Conservation (phyloP, 2,113 vertebrate genomes). For the Cettia cetti region DNA sequence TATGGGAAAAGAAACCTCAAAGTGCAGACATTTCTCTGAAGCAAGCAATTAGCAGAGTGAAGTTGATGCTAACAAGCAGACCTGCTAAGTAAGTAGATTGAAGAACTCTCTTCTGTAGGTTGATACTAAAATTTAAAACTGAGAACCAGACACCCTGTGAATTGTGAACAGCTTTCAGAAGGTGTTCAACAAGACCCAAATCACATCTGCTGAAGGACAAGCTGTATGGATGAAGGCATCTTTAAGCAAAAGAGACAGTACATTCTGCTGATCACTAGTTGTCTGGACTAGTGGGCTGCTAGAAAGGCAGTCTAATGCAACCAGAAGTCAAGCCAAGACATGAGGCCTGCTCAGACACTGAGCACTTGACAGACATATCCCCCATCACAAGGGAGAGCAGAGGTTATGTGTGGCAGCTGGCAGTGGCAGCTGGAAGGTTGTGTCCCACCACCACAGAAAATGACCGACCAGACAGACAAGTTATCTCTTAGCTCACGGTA, state of each 20-base stretch:
- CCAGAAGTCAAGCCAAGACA: background rate
- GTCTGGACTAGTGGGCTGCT: background rate
- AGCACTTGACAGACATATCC: background rate
- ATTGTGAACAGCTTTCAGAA: background rate
- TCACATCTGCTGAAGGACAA: background rate
- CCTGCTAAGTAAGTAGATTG: background rate
- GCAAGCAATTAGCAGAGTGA: slow-evolving; percentile 1
- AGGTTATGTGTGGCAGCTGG: background rate
- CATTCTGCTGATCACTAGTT: background rate
- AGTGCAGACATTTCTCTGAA: slow-evolving; percentile 26
- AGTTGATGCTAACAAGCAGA: background rate
- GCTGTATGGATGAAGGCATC: background rate
- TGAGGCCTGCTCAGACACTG: background rate
- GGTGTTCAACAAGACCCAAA: background rate
- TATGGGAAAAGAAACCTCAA: slow-evolving; percentile 20
- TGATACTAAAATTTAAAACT: background rate
- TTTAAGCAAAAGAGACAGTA: background rate
- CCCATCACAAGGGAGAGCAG: background rate
- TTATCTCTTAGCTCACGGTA: background rate
- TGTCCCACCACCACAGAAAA: background rate
- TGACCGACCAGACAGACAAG: accelerated
- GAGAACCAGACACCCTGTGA: background rate
- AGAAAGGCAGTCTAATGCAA: background rate
- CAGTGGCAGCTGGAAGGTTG: background rate
- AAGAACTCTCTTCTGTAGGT: background rate